Conservation (phyloP, 2,797 vertebrate genomes). For the Thalassophryne amazonica region DNA sequence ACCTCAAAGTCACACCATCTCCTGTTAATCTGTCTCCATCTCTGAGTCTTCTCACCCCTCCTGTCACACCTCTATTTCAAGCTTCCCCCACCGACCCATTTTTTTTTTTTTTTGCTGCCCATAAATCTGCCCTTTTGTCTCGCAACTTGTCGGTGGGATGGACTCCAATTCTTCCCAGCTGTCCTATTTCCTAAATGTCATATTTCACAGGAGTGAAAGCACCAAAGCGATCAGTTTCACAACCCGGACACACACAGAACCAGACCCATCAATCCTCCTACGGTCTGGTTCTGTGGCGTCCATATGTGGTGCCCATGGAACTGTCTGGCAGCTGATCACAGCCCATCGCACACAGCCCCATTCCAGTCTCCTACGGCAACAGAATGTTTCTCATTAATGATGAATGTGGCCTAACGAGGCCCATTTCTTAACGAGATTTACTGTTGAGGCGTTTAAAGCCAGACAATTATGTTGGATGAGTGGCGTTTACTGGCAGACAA, state of each 20-base stretch:
- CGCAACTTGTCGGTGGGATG: slow-evolving; percentile 34
- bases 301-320: slow-evolving; percentile 39
- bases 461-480: slow-evolving; percentile 27
- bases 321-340: slow-evolving; percentile 39
- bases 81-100: not conserved
- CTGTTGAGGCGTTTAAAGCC: slow-evolving; percentile 12
- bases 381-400: slow-evolving; percentile 31
- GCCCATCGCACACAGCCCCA: not conserved
- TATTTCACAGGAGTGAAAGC: slow-evolving; percentile 22
- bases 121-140: slow-evolving; percentile 28
- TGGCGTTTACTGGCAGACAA: slow-evolving; percentile 30
- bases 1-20: no score
- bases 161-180: slow-evolving; percentile 41
- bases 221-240: slow-evolving; percentile 28
- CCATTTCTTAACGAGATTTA: slow-evolving; percentile 45
- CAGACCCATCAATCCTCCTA: slow-evolving; percentile 41
- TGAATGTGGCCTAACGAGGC: slow-evolving; percentile 23
- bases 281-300: slow-evolving; percentile 23
- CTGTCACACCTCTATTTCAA: slow-evolving; percentile 18
- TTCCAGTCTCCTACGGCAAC: slow-evolving; percentile 33
- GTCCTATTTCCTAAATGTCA: slow-evolving; percentile 23
- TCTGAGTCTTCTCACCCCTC: not conserved
- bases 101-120: not conserved
- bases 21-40: not conserved
- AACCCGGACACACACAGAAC: not conserved